A percentile compares a stretch with the other conserved stretches of the same genome.
These are phyloP conservation scores for Irena cyanogastra DNA, from an alignment of 2,113 vertebrate species.

Conservation along the genomic window DNA sequence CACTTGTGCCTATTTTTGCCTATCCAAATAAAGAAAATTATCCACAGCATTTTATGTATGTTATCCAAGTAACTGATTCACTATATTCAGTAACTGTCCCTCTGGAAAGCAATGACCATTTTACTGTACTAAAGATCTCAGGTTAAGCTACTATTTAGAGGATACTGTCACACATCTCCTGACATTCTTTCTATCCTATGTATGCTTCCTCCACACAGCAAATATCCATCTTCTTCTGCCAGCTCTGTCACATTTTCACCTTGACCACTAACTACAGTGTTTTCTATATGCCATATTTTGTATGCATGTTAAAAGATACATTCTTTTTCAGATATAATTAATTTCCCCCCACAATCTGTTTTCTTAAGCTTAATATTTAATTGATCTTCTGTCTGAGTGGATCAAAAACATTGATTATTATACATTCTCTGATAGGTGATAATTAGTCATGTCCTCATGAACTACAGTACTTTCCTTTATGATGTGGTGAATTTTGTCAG, in stretches of 20 bases:
- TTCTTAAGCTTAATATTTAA: not conserved
- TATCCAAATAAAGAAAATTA: not conserved
- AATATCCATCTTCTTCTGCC: not conserved
- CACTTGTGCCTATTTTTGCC: not conserved
- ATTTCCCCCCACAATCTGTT: not conserved
- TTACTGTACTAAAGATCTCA: not conserved
- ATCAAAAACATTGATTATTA: not conserved
- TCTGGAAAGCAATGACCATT: not conserved
- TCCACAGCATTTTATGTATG: not conserved
- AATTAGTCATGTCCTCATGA: not conserved
- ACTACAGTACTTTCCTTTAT: not conserved
- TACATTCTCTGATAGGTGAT: not conserved
- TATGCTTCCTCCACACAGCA: not conserved
- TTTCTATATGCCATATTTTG: not conserved
- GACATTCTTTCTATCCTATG: not conserved
- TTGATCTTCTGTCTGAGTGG: not conserved
- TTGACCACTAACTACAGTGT: not conserved
- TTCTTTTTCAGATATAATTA: not conserved
- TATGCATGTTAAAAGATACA: not conserved
- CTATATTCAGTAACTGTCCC: not conserved
- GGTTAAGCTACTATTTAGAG: not conserved
- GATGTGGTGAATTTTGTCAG: not conserved
- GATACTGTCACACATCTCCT: not conserved
- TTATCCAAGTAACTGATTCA: not conserved
- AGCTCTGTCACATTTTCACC: not conserved